Evolutionary conservation across 2,113 vertebrate genomes (phyloP).

Genomic region (Buteo buteo): DNA sequence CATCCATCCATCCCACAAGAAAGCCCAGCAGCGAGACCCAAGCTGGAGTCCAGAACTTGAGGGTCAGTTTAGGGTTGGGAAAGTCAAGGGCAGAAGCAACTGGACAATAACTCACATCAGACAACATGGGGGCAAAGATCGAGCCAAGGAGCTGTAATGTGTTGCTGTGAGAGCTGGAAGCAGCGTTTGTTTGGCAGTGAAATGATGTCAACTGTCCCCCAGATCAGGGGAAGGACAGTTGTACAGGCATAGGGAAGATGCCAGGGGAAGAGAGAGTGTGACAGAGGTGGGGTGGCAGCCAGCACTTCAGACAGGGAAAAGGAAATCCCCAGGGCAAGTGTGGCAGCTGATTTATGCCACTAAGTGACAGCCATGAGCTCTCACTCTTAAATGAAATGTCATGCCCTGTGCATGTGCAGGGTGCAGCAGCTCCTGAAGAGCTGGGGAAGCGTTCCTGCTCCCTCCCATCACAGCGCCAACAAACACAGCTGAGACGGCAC

Average conservation of each 20-base stretch:
- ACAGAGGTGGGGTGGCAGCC: background rate
- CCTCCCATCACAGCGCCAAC: background rate
- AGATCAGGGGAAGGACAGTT: background rate
- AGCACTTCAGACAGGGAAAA: background rate
- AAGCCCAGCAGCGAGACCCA: background rate
- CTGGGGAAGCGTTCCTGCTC: background rate
- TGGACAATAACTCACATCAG: fast-evolving
- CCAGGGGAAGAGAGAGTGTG: background rate
- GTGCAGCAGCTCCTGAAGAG: background rate
- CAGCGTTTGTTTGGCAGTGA: background rate
- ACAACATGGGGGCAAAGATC: fast-evolving
- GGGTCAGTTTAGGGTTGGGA: background rate
- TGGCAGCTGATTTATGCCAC: background rate
- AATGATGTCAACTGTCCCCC: background rate
- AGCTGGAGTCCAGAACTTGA: background rate
- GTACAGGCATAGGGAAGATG: fast-evolving
- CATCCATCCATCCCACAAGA: background rate
- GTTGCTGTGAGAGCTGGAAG: background rate
- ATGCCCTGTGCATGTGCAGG: fast-evolving
- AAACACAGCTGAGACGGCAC: fast-evolving
- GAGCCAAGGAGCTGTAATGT: background rate
- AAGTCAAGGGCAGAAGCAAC: background rate
- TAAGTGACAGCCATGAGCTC: background rate
- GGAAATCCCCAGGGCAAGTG: background rate
- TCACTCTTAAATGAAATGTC: background rate